A percentile compares a stretch with the other conserved stretches of the same genome.
These are phyloP conservation scores for Papilio polyxenes DNA, from an alignment of 1,140 invertebrate species.

Conservation along the genomic window DNA sequence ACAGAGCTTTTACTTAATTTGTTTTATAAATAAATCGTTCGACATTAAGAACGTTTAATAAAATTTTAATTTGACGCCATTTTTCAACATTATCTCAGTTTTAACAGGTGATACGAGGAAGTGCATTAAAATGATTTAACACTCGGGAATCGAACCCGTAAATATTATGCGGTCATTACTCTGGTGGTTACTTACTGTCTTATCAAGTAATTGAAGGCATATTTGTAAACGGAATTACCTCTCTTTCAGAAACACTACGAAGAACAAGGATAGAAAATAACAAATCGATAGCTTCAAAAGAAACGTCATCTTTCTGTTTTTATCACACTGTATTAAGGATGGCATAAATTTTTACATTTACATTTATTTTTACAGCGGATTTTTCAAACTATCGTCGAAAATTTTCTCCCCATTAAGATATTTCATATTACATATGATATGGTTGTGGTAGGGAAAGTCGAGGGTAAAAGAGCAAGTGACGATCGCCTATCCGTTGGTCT, in stretches of 20 bases:
- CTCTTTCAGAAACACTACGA: not conserved
- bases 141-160: slow-evolving; percentile 29
- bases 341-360: too few relatives aligned
- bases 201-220: not conserved
- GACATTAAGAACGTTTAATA: slow-evolving; percentile 27
- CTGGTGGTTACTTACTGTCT: slow-evolving; percentile 17
- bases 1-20: not conserved
- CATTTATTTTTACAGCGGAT: too few relatives aligned
- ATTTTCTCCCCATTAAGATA: too few relatives aligned
- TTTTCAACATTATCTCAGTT: slow-evolving; percentile 25
- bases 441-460: too few relatives aligned
- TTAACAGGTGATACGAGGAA: slow-evolving; percentile 36
- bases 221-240: not conserved
- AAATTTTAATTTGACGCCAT: slow-evolving; percentile 26
- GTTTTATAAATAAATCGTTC: not conserved
- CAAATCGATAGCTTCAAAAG: too few relatives aligned
- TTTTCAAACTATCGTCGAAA: too few relatives aligned
- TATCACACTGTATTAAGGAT: too few relatives aligned
- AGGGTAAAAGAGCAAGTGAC: too few relatives aligned
- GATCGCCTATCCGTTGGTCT: too few relatives aligned
- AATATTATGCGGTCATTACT: slow-evolving; percentile 36
- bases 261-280: not conserved
- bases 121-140: slow-evolving; percentile 37
- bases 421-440: too few relatives aligned
- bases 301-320: too few relatives aligned